Evolutionary conservation across 2,797 vertebrate genomes (phyloP).

Genomic region (Hydrolagus colliei): DNA sequence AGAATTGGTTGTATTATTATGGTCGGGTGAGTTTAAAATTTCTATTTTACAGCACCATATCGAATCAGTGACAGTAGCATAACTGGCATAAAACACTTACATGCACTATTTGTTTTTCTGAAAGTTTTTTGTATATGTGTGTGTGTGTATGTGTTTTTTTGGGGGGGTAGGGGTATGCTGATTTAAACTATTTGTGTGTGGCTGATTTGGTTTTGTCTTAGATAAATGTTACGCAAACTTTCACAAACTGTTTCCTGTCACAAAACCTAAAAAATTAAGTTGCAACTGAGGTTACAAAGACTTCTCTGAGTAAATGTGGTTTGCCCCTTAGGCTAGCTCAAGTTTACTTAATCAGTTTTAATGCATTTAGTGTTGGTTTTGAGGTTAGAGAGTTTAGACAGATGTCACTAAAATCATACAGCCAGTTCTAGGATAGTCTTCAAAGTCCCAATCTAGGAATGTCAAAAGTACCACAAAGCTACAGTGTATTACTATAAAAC

Average conservation of each 20-base stretch:
- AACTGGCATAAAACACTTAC: not conserved
- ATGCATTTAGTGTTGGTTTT: not conserved
- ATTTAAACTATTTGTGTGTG: not conserved
- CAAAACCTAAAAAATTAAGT: not conserved
- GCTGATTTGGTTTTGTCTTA: conserved; percentile 13
- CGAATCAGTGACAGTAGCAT: no score
- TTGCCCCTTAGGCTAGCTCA: conserved; percentile 18
- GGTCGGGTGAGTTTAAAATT: no score
- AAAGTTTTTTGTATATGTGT: not conserved
- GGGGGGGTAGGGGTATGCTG: not conserved
- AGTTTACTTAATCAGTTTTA: conserved; percentile 14
- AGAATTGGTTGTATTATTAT: no score
- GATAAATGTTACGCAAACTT: not conserved
- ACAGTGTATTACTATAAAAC: not conserved
- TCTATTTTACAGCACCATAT: no score
- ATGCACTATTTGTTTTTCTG: not conserved
- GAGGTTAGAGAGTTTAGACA: not conserved
- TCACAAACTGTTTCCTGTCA: not conserved
- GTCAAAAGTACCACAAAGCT: not conserved
- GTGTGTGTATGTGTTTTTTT: no score
- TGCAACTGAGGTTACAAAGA: not conserved
- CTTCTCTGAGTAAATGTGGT: not conserved
- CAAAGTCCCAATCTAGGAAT: not conserved
- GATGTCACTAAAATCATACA: not conserved
- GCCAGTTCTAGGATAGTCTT: not conserved